Base-by-base conservation (phyloP, 2,888 invertebrate genomes). In the Merodon equestris region DNA sequence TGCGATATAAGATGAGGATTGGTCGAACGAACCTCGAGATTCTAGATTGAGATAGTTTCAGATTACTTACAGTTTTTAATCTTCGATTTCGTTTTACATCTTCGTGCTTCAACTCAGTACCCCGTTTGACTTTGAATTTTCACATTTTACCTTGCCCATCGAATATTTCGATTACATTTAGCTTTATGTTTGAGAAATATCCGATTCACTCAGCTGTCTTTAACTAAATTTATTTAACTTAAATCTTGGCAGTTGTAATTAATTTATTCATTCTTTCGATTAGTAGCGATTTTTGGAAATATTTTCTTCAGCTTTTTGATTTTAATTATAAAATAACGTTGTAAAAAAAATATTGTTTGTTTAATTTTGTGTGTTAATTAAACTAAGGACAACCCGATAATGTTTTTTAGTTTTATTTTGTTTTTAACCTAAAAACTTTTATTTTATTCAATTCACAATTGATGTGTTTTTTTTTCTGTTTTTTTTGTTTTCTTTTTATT, bases 231-330 rank as follows among this genome's bases (percentile, higher is more conserved):
- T 44, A 53, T 44, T 48, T 34, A 42, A 76, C 71, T 34, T 42
- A 66, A 61, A 58, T 63, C 51, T 72, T 72, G 72, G 76, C 76
- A 77, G 76, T 72, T 66, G 38, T 58, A 10, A n/a, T n/a, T n/a
- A n/a, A n/a, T n/a, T n/a, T 40, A n/a, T n/a, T n/a, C n/a, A 18
- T 40, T 40, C 42, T 1, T 40, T 3, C 19, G 27, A n/a, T n/a
- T n/a, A n/a, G n/a, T n/a, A n/a, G n/a, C n/a, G n/a, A 12, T 38
- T 13, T 58, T 64, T 53, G 27, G 2, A 27, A 27, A 27, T 27
- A 27, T 7, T 4, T 27, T 27, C 27, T n/a, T n/a, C 27, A 27
- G 27, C 27, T 27, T 27, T 4, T 4, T 4, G 7, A 27, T 4
- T 4, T 27, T 7, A 27, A 27, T 27, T 27, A 27, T 27, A 27